A percentile compares a stretch with the other conserved stretches of the same genome.
Evolutionary conservation across 2,113 vertebrate genomes (phyloP).

Genomic region (Turnix velox): DNA sequence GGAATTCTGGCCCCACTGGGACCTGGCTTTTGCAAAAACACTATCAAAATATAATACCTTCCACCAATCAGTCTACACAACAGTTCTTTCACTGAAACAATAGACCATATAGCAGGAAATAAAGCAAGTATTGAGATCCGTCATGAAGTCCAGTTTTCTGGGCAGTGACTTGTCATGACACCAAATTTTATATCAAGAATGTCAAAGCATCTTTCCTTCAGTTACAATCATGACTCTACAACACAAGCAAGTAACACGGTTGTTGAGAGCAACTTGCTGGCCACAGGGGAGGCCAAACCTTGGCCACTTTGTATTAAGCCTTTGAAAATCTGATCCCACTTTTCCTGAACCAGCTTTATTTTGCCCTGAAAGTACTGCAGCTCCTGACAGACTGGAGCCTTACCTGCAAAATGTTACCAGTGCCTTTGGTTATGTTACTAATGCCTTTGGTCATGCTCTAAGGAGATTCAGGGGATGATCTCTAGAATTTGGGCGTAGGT

Average conservation of each 20-base stretch:
- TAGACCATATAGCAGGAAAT: not conserved
- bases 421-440: not conserved
- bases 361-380: not conserved
- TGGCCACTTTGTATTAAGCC: not conserved
- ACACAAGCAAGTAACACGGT: fast-evolving
- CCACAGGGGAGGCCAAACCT: not conserved
- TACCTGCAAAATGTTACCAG: fast-evolving
- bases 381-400: not conserved
- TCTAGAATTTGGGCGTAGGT: not conserved
- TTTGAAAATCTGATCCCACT: not conserved
- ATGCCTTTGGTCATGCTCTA: not conserved
- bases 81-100: not conserved
- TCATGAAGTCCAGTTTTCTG: not conserved
- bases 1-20: no score
- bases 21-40: not conserved
- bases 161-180: not conserved
- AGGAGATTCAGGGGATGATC: not conserved
- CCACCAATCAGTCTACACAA: not conserved
- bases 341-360: not conserved
- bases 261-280: not conserved
- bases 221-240: not conserved
- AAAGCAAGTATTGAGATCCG: not conserved
- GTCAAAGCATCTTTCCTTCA: not conserved
- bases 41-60: not conserved
- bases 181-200: not conserved